Conservation (phyloP, 2,113 vertebrate genomes). For the Chiloscyllium plagiosum region DNA sequence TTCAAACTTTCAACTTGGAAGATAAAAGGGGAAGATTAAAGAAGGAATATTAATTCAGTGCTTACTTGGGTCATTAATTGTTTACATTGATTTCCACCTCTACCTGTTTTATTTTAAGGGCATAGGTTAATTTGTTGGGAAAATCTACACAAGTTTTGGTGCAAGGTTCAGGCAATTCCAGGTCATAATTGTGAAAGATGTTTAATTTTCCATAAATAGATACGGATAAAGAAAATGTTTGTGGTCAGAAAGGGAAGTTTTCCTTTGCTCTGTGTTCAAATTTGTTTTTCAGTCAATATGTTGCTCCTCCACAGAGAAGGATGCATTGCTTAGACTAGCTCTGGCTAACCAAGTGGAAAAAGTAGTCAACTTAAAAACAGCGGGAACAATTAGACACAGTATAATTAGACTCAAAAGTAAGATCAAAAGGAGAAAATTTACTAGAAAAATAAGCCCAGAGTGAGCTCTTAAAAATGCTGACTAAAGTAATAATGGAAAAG, state of each 20-base stretch:
- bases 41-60: background rate
- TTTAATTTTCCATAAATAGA: constrained; percentile 6
- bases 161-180: background rate
- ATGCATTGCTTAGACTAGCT: background rate
- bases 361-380: background rate
- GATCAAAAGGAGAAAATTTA: background rate
- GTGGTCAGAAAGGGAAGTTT: background rate
- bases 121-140: background rate
- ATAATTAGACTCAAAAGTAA: background rate
- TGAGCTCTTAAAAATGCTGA: background rate
- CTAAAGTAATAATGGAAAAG: background rate
- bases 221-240: background rate
- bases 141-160: background rate
- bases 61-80: background rate
- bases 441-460: background rate
- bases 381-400: background rate
- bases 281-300: constrained; percentile 16
- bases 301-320: background rate
- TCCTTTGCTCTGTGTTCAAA: background rate
- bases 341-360: background rate
- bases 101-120: background rate
- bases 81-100: background rate
- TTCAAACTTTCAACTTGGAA: background rate
- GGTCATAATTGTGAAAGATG: background rate
- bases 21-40: background rate